A percentile compares a stretch with the other conserved stretches of the same genome.
These are phyloP conservation scores for Passer domesticus DNA, from an alignment of 2,113 vertebrate genomes.

Conservation along the genomic window DNA sequence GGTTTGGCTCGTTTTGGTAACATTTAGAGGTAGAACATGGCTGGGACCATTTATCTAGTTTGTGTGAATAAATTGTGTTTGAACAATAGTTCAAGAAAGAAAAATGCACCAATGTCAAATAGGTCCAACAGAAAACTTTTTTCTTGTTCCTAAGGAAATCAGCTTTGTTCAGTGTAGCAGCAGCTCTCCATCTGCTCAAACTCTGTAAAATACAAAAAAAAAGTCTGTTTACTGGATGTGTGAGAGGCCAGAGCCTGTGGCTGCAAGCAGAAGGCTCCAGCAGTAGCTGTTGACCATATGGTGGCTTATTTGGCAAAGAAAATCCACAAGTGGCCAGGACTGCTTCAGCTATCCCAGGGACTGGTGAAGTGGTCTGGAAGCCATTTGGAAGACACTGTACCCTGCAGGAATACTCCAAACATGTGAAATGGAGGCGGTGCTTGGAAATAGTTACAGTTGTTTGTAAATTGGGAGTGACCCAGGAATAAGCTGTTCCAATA, in stretches of 20 bases:
- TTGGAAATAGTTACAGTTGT: background rate
- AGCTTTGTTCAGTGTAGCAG: background rate
- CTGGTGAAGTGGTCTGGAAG: background rate
- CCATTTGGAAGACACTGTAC: background rate
- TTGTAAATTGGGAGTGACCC: background rate
- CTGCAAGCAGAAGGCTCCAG: background rate
- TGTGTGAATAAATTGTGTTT: background rate
- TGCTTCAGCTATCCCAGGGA: background rate
- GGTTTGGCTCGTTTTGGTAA: rapidly evolving
- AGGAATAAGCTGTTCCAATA: background rate
- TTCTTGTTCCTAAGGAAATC: background rate
- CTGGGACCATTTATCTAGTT: background rate
- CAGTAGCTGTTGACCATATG: background rate
- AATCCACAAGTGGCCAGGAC: background rate
- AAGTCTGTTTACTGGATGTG: background rate
- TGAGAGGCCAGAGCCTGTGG: background rate
- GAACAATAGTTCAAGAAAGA: background rate
- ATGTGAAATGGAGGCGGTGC: background rate
- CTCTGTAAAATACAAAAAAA: background rate
- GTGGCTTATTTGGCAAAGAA: background rate
- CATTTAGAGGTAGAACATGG: background rate
- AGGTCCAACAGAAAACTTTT: background rate
- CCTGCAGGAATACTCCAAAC: background rate
- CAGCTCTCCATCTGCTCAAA: background rate
- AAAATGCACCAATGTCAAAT: background rate